phyloP scores from a whole-genome alignment of 2,113 vertebrate genomes.

The Dicaeum eximium region DNA sequence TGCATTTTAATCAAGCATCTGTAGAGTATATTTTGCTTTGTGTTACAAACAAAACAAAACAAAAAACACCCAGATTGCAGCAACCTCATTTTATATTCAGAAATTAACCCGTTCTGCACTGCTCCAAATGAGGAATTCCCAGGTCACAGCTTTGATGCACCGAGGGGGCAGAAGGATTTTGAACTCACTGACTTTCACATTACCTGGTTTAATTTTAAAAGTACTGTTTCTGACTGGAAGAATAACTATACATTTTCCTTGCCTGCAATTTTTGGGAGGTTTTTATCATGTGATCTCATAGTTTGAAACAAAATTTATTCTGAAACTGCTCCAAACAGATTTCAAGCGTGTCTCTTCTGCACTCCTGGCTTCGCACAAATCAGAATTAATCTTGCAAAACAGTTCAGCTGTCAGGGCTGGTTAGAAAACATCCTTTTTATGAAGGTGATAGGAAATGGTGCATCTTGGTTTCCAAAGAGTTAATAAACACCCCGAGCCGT shows the following conservation, averaged over 20 bases:
- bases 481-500: conserved; percentile 77
- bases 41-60: conserved; percentile 62
- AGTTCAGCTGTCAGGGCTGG: neutral
- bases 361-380: neutral
- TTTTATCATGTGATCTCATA: fast-evolving
- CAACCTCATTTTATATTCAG: conserved; percentile 62
- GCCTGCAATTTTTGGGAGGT: neutral
- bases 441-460: neutral
- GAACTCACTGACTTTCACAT: neutral
- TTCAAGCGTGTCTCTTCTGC: neutral
- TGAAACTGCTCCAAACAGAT: neutral
- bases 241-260: neutral
- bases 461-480: conserved; percentile 65
- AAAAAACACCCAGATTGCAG: conserved; percentile 56
- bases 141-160: neutral
- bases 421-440: neutral
- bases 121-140: neutral
- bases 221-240: neutral
- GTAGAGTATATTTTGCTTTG: conserved; percentile 70
- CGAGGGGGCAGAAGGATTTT: fast-evolving
- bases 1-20: conserved; percentile 74
- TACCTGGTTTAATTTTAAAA: neutral
- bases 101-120: conserved; percentile 49
- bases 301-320: neutral
- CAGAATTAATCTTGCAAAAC: neutral